These are phyloP conservation scores for Amblyteles armatorius DNA, from an alignment of 2,888 invertebrate species.

Conservation along the genomic window DNA sequence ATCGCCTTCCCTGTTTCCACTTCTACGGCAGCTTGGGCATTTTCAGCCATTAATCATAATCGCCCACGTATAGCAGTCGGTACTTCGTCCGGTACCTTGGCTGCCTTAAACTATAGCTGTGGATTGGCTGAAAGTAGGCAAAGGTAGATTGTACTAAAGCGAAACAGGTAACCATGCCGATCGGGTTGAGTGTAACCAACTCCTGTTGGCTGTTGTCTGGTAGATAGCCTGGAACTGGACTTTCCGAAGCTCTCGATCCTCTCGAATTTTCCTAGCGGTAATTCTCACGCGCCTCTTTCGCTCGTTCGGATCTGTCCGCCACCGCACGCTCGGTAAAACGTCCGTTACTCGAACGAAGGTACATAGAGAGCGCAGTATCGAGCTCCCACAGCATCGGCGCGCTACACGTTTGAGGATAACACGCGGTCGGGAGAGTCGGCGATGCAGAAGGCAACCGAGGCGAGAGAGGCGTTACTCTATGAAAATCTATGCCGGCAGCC, in stretches of 20 bases:
- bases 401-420: slow-evolving; percentile 23
- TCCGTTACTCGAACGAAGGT: slow-evolving; percentile 66
- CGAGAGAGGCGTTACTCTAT: slow-evolving; percentile 63
- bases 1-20: too few species aligned
- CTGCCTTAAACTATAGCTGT: background rate
- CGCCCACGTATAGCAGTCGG: background rate
- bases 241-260: slow-evolving; percentile 37
- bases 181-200: slow-evolving; percentile 25
- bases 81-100: background rate
- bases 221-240: slow-evolving; percentile 35
- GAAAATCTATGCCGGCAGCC: slow-evolving; percentile 65
- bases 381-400: slow-evolving; percentile 58
- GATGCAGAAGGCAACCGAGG: slow-evolving; percentile 56
- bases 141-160: slow-evolving; percentile 34
- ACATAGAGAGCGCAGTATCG: slow-evolving; percentile 33
- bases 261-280: slow-evolving; percentile 69
- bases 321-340: slow-evolving; percentile 63
- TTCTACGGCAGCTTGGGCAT: too few species aligned
- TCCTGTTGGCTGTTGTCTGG: slow-evolving; percentile 23
- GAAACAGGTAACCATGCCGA: slow-evolving; percentile 37
- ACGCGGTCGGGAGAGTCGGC: slow-evolving; percentile 48
- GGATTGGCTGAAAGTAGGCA: slow-evolving; percentile 2
- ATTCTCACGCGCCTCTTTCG: slow-evolving; percentile 65
- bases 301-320: slow-evolving; percentile 46
- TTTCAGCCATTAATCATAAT: background rate